Percentiles rank a stretch among this genome's conserved stretches.
phyloP scores from a whole-genome alignment of 2,888 invertebrate genomes.

The Sesia apiformis region DNA sequence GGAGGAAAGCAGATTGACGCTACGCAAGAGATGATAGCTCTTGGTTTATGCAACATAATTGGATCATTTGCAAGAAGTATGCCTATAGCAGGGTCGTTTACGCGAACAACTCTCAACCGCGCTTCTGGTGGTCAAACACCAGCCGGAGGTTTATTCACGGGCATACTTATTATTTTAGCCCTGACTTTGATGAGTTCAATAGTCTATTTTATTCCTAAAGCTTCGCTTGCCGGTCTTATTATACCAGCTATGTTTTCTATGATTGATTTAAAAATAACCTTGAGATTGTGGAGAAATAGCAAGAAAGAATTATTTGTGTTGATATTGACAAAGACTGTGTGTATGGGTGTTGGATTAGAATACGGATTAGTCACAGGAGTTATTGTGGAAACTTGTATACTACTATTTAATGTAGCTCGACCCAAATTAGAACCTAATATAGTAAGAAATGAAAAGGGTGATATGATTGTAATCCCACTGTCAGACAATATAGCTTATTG shows the following conservation, averaged over 20 bases:
- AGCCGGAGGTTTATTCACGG: constrained; percentile 85
- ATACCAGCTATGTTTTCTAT: constrained; percentile 92
- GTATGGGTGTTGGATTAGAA: constrained; percentile 45
- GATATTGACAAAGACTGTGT: constrained; percentile 32
- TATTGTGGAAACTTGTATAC: constrained; percentile 37
- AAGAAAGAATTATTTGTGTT: constrained; percentile 66
- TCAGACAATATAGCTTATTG: constrained; percentile 47
- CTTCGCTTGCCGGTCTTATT: constrained; percentile 90
- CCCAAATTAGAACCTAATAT: constrained; percentile 32
- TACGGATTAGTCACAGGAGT: constrained; percentile 55
- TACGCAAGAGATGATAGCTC: constrained; percentile 92
- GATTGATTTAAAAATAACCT: constrained; percentile 79
- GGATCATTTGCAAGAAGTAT: constrained; percentile 90
- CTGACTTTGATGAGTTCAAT: constrained; percentile 86
- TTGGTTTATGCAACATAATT: constrained; percentile 88
- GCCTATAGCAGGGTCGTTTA: constrained; percentile 91
- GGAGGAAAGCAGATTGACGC: constrained; percentile 86
- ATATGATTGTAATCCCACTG: constrained; percentile 34
- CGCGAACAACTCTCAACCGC: constrained; percentile 91
- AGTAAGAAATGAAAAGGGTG: constrained; percentile 26
- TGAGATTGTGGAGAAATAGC: constrained; percentile 85
- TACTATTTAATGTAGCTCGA: constrained; percentile 45
- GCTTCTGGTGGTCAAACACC: constrained; percentile 92
- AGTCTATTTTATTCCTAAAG: constrained; percentile 90
- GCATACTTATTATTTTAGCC: constrained; percentile 83